Base-by-base conservation (phyloP, 2,888 invertebrate species). In the Vannuccia rotundouncinata region DNA sequence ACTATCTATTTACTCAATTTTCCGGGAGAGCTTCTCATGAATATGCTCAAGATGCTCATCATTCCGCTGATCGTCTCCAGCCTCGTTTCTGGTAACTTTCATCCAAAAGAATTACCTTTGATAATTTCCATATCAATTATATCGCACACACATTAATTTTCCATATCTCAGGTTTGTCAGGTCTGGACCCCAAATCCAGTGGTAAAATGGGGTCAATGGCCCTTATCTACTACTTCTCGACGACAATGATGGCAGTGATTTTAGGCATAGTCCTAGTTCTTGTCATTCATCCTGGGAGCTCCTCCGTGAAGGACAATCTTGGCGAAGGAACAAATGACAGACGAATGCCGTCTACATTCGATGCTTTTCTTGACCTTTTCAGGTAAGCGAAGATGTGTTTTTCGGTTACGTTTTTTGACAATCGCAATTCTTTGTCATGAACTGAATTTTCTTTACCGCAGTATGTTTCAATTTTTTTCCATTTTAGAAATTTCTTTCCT, bases 1-100 rank as follows among this genome's bases (percentile, higher is more conserved):
- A 25, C 66, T 29, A 30, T 91, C 80, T 89, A 90, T 88, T 87
- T 92, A 73, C 89, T 92, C 81, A 89, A 90, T 74, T 92, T 92
- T 85, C 92, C 92, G 0, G 92, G 92, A 85, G 92, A 92, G 83
- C 88, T 92, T 5, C 89, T 92, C 80, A 91, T 92, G 91, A 88
- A 91, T 81, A 89, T 91, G 86, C 87, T 92, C 81, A 92, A 92
- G 87, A 91, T 92, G 91, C 90, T 92, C 84, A 91, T 92, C 83
- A 88, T 92, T 29, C 92, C 92, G 2, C 90, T 92, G 78, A 91
- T 92, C 83, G 89, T 91, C 74, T 91, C 91, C 31, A 91, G 91
- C 79, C 89, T 92, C 78, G 90, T 92, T 80, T 89, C 91, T 83
- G 91, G 91, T 91, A 82, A 75, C 10, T 45, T 45, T 45, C 45